Evolutionary conservation across 2,888 invertebrate species (phyloP), one percentile per base, ranked within the genome.

Genomic region (Ectropis crepuscularia): DNA sequence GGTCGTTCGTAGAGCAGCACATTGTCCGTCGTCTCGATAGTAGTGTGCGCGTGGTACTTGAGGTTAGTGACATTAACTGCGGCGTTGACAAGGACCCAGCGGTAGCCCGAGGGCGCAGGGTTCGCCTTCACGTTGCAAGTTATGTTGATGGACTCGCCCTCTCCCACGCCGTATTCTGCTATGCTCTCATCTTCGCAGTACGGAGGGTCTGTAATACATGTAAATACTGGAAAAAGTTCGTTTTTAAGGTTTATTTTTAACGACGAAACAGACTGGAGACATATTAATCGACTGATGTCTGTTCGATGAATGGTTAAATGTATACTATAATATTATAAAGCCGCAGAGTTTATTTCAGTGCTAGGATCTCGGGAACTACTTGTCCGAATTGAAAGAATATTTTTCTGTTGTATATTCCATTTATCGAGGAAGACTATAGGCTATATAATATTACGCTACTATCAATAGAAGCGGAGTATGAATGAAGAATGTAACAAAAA

Each of bases 51-150:
- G 5, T 80, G 78, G 45, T 75, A 74, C 6, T 69, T 69, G 54
- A 86, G 65, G 10, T 80, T 80, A 59, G 71, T 77, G 0, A 73
- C 61, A 42, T 87, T 82, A 6, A 81, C 80, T 0, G 75, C 80
- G 11, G 83, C 86, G 70, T 84, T 81, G 10, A 88, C 83, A 4
- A 89, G 62, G 57, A 85, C 76, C 92, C 92, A 92, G 53, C 85
- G 83, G 74, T 86, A 91, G 5, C 79, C 69, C 0, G 59, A 63
- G 10, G 90, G 87, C 60, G 72, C 71, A 0, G 92, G 92, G 63
- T 87, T 88, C 2, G 81, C 80, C 45, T 77, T 82, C 48, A 90
- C 82, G 42, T 79, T 83, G 70, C 92, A 92, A 0, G 87, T 89
- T 63, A 92, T 74, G 67, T 91, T 89, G 45, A 91, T 79, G 4